A percentile compares a stretch with the other conserved stretches of the same genome.
Evolutionary conservation across 2,797 vertebrate genomes (phyloP).

Genomic region (Catharus ustulatus): DNA sequence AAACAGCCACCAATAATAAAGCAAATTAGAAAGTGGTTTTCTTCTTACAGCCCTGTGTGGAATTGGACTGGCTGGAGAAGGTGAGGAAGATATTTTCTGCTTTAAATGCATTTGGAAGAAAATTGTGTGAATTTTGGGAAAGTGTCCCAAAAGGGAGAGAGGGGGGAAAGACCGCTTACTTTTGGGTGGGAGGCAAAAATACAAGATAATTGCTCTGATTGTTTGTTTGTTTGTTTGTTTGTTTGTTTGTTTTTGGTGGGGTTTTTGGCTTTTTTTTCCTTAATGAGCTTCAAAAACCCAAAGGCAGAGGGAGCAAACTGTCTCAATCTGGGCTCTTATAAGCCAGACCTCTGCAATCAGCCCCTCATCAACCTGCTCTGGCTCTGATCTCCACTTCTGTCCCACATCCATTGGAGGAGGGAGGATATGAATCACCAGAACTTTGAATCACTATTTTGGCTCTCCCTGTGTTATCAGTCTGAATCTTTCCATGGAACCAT

Average conservation of each 20-base stretch:
- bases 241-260: neutral
- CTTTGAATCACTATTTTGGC: neutral
- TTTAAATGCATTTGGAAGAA: neutral
- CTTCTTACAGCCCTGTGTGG: neutral
- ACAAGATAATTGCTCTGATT: neutral
- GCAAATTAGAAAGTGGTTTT: neutral
- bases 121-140: neutral
- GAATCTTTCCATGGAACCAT: neutral
- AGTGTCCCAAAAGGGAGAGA: neutral
- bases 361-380: accelerated
- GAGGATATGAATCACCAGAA: neutral
- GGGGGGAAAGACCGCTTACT: neutral
- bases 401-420: neutral
- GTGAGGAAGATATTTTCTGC: neutral
- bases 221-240: neutral
- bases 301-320: neutral
- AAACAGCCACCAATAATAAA: neutral
- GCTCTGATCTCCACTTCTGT: neutral
- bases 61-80: neutral
- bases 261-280: neutral
- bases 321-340: neutral
- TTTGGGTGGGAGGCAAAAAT: neutral
- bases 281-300: neutral
- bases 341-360: neutral
- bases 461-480: neutral